Conservation (phyloP, 2,113 vertebrate genomes). For the Oncorhynchus masou region DNA sequence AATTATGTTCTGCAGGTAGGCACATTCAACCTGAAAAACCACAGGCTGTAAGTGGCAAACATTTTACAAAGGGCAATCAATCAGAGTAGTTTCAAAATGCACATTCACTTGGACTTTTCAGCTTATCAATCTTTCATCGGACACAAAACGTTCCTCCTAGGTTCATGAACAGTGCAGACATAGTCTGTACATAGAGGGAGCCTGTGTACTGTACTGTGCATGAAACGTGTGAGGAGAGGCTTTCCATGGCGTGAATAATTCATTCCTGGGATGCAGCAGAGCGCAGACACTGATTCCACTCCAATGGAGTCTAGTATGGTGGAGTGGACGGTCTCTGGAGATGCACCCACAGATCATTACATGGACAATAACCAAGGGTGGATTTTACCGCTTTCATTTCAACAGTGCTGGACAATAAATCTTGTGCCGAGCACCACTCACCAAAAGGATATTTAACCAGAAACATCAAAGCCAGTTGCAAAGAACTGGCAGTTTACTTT, state of each 20-base stretch:
- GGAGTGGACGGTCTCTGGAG: slow-evolving; percentile 16
- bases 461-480: too few relatives aligned
- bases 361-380: slow-evolving; percentile 24
- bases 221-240: not conserved
- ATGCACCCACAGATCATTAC: slow-evolving; percentile 23
- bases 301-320: slow-evolving; percentile 4
- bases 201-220: not conserved
- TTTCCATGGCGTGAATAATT: slow-evolving; percentile 32
- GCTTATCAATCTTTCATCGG: too few relatives aligned
- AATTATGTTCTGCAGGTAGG: not conserved
- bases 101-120: too few relatives aligned
- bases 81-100: too few relatives aligned
- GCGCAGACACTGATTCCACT: slow-evolving; percentile 2
- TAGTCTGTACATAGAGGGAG: not conserved
- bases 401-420: not conserved
- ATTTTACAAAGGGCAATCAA: too few relatives aligned
- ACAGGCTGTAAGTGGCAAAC: not conserved
- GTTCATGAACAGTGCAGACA: not conserved
- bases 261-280: slow-evolving; percentile 26
- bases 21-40: not conserved
- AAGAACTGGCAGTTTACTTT: too few relatives aligned
- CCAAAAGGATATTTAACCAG: too few relatives aligned
- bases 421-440: too few relatives aligned
- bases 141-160: not conserved
- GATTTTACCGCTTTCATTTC: too few relatives aligned